Evolutionary conservation across 2,113 vertebrate species (phyloP), one percentile per base, ranked within the genome.

Genomic region (Sisor rabdophorus): DNA sequence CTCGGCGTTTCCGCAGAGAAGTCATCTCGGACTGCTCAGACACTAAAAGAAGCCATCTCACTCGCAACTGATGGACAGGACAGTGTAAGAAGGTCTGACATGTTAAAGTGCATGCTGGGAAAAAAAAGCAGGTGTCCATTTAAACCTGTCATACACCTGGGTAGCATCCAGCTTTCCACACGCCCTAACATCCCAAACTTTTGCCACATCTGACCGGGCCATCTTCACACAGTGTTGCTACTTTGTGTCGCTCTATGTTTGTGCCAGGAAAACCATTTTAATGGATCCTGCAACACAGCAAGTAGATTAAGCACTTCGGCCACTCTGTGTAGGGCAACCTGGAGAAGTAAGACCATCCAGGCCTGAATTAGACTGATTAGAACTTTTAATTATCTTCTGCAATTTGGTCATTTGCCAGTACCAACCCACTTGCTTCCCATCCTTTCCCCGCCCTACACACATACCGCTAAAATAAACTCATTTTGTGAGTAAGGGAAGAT

Each of bases 91-190:
- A 78, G 56, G 32, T 56, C 63, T 81, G 61, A 73, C 53, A n/a
- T 32, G 67, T 65, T 44, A 67, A 70, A 78, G 61, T 76, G 72
- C 80, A 79, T 79, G 73, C 56, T 82, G 76, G 80, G 72, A 75
- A 69, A n/a, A 36, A n/a, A 77, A 44, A 44, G 40, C 76, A 75
- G 67, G 76, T 75, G 76, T 78, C 80, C 59, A 65, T 80, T 65
- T 70, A 75, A 77, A 75, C 52, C 74, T 82, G 82, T 82, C 78
- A 82, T 16, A 75, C 61, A 68, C 52, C 53, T 24, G 71, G 26
- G 69, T 36, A 55, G 55, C 58, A 71, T 30, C 71, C 63, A 26
- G 69, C 54, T 24, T 22, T 50, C 19, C 32, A 30, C 61, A 30
- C 71, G 24, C 60, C 32, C 15, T 11, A 63, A 47, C 24, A 10